A percentile compares a stretch with the other conserved stretches of the same genome.
These are phyloP conservation scores for Tenebrio molitor DNA, from an alignment of 1,140 invertebrate species.

Conservation along the genomic window DNA sequence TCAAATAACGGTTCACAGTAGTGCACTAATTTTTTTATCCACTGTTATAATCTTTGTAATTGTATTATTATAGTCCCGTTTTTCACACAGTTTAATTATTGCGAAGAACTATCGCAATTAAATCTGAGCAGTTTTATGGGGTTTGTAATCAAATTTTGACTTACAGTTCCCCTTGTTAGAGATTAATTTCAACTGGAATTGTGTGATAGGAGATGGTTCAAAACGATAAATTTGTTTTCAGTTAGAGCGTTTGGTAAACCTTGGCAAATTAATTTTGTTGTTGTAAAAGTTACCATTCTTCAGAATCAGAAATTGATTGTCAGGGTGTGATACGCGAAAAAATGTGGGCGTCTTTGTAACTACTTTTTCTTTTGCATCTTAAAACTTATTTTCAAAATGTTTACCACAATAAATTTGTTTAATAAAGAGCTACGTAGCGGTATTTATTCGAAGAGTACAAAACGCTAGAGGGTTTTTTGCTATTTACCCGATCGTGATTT, in stretches of 20 bases:
- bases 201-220: no score
- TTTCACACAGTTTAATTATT: conserved; percentile 35
- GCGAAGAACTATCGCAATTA: conserved; percentile 9
- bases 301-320: no score
- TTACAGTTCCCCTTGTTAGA: not conserved
- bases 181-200: not conserved
- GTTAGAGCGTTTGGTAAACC: not conserved
- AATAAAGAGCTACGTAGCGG: not conserved
- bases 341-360: no score
- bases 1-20: not conserved
- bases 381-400: no score
- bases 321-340: no score
- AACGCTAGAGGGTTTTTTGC: not conserved
- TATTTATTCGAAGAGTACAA: not conserved
- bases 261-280: not conserved
- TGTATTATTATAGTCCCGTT: conserved; percentile 28
- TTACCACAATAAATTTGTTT: no score
- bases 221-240: no score
- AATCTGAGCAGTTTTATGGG: not conserved
- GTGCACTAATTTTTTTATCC: not conserved
- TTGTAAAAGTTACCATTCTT: not conserved
- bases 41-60: conserved; percentile 29
- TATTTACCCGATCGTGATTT: not conserved
- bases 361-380: no score
- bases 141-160: not conserved